phyloP scores from a whole-genome alignment of 2,797 vertebrate species.

The Phalloptychus januarius region DNA sequence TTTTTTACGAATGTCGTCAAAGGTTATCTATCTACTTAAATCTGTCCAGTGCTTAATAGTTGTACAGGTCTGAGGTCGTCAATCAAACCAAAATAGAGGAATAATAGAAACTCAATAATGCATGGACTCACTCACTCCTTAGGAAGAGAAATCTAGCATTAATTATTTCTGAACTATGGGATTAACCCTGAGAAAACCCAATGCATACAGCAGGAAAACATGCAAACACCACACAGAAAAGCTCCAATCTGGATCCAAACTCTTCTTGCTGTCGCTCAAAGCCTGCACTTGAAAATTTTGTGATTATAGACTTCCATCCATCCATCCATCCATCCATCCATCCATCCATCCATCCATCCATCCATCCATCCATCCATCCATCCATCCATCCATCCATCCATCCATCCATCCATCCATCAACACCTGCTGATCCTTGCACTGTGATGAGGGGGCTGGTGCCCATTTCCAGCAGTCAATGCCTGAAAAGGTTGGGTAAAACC shows the following conservation, averaged over 20 bases:
- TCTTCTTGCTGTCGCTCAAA: not conserved
- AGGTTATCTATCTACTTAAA: not conserved
- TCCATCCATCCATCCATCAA: no score
- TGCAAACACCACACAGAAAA: not conserved
- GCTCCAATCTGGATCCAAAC: not conserved
- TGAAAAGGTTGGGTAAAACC: no score
- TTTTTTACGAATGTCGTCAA: not conserved
- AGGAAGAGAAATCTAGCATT: not conserved
- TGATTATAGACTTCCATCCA: not conserved
- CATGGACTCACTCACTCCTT: not conserved
- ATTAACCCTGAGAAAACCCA: not conserved
- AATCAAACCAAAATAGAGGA: not conserved
- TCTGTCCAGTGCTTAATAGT: not conserved
- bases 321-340: no score
- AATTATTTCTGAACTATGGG: not conserved
- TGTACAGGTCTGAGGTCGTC: not conserved
- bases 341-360: no score
- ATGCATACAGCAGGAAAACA: not conserved
- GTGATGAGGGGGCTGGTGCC: no score
- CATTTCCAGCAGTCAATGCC: no score
- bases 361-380: no score
- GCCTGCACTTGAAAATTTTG: not conserved
- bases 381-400: no score
- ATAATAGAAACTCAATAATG: not conserved
- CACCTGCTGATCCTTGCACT: no score